Evolutionary conservation across 1,140 invertebrate genomes (phyloP).

Genomic region (Wasmannia auropunctata): DNA sequence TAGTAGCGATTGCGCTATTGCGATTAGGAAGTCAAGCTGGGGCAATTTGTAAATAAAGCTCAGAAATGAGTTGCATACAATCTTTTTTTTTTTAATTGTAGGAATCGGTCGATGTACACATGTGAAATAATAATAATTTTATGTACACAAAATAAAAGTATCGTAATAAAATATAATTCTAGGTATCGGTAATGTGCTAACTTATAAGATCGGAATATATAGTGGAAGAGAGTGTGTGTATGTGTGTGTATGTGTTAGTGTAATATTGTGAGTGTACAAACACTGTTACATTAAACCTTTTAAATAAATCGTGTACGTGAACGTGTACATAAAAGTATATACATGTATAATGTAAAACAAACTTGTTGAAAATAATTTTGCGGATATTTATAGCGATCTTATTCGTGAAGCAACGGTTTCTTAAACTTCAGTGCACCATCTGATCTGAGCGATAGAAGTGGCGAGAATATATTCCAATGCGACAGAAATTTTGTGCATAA

Average conservation of each 20-base stretch:
- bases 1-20: constrained; percentile 65
- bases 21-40: constrained; percentile 78
- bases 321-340: constrained; percentile 3
- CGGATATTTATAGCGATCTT: neutral
- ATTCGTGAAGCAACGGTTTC: neutral
- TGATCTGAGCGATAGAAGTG: constrained; percentile 23
- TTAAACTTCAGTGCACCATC: constrained; percentile 19
- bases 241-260: too few relatives aligned
- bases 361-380: constrained; percentile 26
- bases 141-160: constrained; percentile 82
- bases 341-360: constrained; percentile 49
- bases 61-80: constrained; percentile 82
- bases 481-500: constrained; percentile 25
- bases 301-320: constrained; percentile 7
- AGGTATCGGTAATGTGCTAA: constrained; percentile 69
- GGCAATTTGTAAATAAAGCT: constrained; percentile 81
- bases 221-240: too few relatives aligned
- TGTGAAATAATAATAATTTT: constrained; percentile 83
- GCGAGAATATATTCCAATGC: constrained; percentile 3
- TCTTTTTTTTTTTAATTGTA: constrained; percentile 80
- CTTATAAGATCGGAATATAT: constrained; percentile 65
- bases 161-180: constrained; percentile 73
- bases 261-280: constrained; percentile 61
- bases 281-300: neutral
- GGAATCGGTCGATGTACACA: constrained; percentile 82